A percentile compares a stretch with the other conserved stretches of the same genome.
Evolutionary conservation across 1,140 invertebrate genomes (phyloP).

Genomic region (Helicorthomorpha holstii): DNA sequence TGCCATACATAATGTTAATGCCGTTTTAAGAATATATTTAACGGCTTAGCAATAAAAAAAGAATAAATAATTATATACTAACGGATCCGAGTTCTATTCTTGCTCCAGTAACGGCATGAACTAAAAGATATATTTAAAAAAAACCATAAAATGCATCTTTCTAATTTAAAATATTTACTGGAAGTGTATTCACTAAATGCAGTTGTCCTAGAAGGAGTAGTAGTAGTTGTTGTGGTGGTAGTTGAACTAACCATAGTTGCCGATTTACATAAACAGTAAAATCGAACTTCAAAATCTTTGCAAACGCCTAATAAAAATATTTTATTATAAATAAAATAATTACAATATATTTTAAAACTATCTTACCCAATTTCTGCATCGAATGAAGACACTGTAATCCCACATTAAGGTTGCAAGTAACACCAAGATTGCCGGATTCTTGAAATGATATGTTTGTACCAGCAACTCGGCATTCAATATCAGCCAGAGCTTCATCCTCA

Average conservation of each 20-base stretch:
- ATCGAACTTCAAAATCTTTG: slow-evolving; percentile 26
- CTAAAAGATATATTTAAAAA: background rate
- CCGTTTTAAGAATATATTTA: no score
- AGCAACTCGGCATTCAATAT: slow-evolving; percentile 21
- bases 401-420: slow-evolving; percentile 22
- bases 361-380: slow-evolving; percentile 11
- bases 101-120: no score
- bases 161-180: background rate
- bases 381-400: slow-evolving; percentile 25
- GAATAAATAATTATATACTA: no score
- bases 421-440: slow-evolving; percentile 17
- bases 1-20: no score
- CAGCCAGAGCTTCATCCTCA: slow-evolving; percentile 16
- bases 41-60: no score
- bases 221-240: background rate
- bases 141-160: background rate
- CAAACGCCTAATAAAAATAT: slow-evolving; percentile 14
- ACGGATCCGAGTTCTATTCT: no score
- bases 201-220: background rate
- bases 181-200: background rate
- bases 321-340: background rate
- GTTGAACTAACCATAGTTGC: background rate
- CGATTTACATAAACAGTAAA: slow-evolving; percentile 24
- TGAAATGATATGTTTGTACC: slow-evolving; percentile 14
- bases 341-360: background rate